Percentiles rank a stretch among this genome's conserved stretches.
phyloP scores from a whole-genome alignment of 2,797 vertebrate species.

The Helostoma temminkii region DNA sequence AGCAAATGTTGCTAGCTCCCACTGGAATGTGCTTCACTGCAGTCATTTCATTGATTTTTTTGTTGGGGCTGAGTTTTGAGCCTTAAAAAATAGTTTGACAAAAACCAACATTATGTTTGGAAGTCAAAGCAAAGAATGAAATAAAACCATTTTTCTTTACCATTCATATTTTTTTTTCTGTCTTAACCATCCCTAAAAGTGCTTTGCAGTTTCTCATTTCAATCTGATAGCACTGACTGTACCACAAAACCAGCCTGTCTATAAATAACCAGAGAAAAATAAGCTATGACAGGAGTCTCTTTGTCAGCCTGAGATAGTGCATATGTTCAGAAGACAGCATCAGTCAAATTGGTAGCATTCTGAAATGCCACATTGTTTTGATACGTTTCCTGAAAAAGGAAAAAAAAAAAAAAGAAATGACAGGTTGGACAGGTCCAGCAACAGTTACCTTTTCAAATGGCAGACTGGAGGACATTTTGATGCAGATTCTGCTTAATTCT shows the following conservation, averaged over 20 bases:
- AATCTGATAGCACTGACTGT: constrained; percentile 18
- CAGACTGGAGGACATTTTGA: constrained; percentile 55
- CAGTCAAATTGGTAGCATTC: constrained; percentile 67
- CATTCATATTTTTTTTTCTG: background rate
- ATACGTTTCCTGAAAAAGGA: constrained; percentile 51
- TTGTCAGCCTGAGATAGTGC: constrained; percentile 49
- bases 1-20: background rate
- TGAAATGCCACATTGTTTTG: constrained; percentile 72
- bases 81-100: too few species aligned
- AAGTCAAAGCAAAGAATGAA: too few species aligned
- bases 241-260: constrained; percentile 27
- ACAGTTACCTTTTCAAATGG: constrained; percentile 65
- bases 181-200: background rate
- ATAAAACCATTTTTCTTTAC: too few species aligned
- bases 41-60: constrained; percentile 24
- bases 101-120: too few species aligned
- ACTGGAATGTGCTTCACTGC: constrained; percentile 5
- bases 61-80: too few species aligned
- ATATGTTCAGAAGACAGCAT: constrained; percentile 50
- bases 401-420: constrained; percentile 36
- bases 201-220: background rate
- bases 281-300: constrained; percentile 34
- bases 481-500: constrained; percentile 50
- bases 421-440: constrained; percentile 59
- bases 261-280: constrained; percentile 65